phyloP scores from a whole-genome alignment of 92 coral and sea anemone species.

The Scolanthus callimorphus region DNA sequence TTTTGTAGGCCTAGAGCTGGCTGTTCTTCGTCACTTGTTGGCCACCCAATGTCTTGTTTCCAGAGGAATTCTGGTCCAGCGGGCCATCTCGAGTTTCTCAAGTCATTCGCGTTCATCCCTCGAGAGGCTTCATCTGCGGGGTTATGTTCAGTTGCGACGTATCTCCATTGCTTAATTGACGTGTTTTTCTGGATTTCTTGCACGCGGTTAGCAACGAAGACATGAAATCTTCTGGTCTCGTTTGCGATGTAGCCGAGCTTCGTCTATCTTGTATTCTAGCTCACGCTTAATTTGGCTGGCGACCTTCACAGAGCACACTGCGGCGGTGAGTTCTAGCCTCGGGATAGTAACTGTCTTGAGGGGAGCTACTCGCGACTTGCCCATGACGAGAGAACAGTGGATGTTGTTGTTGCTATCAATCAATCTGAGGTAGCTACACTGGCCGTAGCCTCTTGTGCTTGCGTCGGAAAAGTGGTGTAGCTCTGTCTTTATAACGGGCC shows the following conservation, averaged over 20 bases:
- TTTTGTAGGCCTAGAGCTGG: too few species aligned
- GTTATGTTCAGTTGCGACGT: too few species aligned
- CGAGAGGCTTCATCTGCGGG: too few species aligned
- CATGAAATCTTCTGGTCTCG: too few species aligned
- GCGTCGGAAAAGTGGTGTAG: slow-evolving; percentile 46
- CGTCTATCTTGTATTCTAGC: slow-evolving; percentile 5
- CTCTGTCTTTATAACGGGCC: slow-evolving; percentile 14
- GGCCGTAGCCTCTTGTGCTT: slow-evolving; percentile 42
- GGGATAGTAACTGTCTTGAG: slow-evolving; percentile 32
- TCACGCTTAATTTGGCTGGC: slow-evolving; percentile 10
- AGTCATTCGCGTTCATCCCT: too few species aligned
- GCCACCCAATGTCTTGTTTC: too few species aligned
- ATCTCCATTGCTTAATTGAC: too few species aligned
- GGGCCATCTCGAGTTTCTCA: too few species aligned
- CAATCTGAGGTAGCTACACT: slow-evolving; percentile 39
- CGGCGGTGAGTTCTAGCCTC: slow-evolving; percentile 41
- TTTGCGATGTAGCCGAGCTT: slow-evolving; percentile 44
- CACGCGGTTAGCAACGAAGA: too few species aligned
- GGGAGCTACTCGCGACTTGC: slow-evolving; percentile 35
- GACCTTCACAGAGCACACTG: slow-evolving; percentile 26
- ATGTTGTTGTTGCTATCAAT: slow-evolving; percentile 14
- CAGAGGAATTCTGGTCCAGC: too few species aligned
- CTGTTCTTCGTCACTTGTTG: too few species aligned
- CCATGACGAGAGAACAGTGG: slow-evolving; percentile 39
- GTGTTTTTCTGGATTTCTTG: too few species aligned